Base-by-base conservation (phyloP, 2,797 vertebrate genomes). In the Numenius phaeopus region DNA sequence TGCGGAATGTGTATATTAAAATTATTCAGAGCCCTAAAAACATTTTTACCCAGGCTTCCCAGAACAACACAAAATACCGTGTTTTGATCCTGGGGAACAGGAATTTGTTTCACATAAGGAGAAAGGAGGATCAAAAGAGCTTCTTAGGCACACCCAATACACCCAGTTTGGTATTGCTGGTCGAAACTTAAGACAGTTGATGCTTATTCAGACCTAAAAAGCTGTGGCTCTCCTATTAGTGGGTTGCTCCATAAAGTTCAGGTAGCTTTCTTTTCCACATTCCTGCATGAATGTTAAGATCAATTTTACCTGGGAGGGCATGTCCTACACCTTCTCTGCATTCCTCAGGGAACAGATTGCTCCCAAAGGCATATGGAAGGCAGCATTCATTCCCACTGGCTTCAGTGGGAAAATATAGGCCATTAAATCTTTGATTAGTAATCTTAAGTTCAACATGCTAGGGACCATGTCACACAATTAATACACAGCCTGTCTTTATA, bases 71-170 rank as follows among this genome's bases (percentile, higher is more conserved):
- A 34, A 47, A 76, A 15, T 47, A 24, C 10, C 0, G 0, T n/a
- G 81, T 55, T 90, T 86, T 42, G 4, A 85, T 77, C 59, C 49
- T 1, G 8, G 32, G 32, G 49, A 91, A 77, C 23, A 69, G 61
- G 82, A 92, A 87, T 87, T 78, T 89, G 20, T 88, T 97, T 94
- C 54, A 91, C 78, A 65, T 0, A 90, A 40, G 26, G 13, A 91
- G 82, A 85, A 89, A 94, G 91, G 65, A 92, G 69, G 89, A 97
- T 96, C 94, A 94, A 94, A 97, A 95, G 69, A 78, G 42, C 46
- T 83, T 57, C 75, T 79, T 46, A 46, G 91, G 23, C 95, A 83
- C 92, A 91, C 91, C 87, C 84, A 88, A 21, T 61, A 42, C 34
- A 92, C 26, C 77, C 55, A 70, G 37, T 34, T 83, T 77, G 64